These are phyloP conservation scores for Eulithis prunata DNA, from an alignment of 2,888 invertebrate genomes.

Conservation along the genomic window DNA sequence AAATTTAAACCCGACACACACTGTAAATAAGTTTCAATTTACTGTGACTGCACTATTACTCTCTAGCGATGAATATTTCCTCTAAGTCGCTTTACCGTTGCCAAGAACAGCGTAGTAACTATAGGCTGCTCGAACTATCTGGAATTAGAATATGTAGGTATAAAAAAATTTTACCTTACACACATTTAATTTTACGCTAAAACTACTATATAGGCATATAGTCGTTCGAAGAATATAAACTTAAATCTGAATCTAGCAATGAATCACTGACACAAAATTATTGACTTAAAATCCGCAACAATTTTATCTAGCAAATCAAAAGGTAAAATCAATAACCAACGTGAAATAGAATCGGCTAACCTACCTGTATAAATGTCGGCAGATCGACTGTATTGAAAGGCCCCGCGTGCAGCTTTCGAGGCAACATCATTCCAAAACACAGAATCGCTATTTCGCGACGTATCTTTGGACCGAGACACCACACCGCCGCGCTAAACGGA, in stretches of 20 bases:
- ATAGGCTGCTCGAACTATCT: conserved; percentile 71
- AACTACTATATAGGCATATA: too few relatives aligned
- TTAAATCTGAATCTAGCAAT: too few relatives aligned
- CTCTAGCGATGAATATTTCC: not conserved
- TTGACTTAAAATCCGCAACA: too few relatives aligned
- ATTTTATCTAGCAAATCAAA: too few relatives aligned
- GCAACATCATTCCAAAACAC: conserved; percentile 55
- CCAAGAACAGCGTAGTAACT: conserved; percentile 69
- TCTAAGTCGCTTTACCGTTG: conserved; percentile 33
- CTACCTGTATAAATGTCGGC: conserved; percentile 69
- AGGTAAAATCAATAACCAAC: too few relatives aligned
- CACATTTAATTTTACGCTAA: too few relatives aligned
- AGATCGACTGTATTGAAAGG: conserved; percentile 62
- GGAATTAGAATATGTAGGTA: conserved; percentile 38
- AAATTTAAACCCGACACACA: not conserved
- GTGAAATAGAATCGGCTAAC: too few relatives aligned
- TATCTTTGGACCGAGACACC: conserved; percentile 61
- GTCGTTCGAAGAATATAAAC: too few relatives aligned
- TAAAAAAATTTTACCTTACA: too few relatives aligned
- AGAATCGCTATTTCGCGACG: conserved; percentile 60
- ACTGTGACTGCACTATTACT: not conserved
- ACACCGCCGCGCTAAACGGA: conserved; percentile 61
- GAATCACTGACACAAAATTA: too few relatives aligned
- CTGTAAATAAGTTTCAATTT: too few relatives aligned
- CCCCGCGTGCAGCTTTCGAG: conserved; percentile 59